Evolutionary conservation across 2,888 invertebrate species (phyloP).

Genomic region (Rotaria sp.): DNA sequence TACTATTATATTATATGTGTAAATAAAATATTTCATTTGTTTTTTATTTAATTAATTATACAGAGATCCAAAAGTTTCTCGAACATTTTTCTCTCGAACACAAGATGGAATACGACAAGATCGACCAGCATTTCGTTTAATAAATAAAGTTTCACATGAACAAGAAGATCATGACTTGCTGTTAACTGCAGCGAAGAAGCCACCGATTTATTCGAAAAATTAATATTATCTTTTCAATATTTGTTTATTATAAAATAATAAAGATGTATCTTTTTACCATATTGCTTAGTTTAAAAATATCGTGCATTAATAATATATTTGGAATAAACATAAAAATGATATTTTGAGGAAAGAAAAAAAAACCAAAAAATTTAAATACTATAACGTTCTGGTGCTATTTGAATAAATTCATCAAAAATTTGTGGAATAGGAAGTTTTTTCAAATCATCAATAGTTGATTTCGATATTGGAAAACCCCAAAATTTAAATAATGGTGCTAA

Average conservation of each 20-base stretch:
- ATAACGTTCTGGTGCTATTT: not conserved
- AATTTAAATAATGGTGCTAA: conserved; percentile 43
- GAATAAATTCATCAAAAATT: not conserved
- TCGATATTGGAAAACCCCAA: conserved; percentile 43
- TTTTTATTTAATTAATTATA: not conserved
- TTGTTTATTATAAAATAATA: too few relatives aligned
- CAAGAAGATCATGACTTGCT: not conserved
- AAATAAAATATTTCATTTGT: not conserved
- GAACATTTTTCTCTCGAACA: not conserved
- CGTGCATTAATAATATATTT: too few relatives aligned
- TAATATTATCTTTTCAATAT: not conserved
- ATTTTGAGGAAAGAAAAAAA: too few relatives aligned
- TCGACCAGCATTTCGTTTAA: not conserved
- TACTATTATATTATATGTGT: not conserved
- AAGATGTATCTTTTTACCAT: too few relatives aligned
- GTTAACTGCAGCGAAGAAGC: not conserved
- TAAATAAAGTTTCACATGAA: not conserved
- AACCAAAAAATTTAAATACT: not conserved
- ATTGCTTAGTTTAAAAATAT: too few relatives aligned
- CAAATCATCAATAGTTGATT: not conserved
- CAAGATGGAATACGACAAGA: not conserved
- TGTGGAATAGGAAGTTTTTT: not conserved
- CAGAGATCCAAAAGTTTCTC: not conserved
- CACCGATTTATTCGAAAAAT: not conserved
- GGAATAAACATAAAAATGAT: too few relatives aligned